Evolutionary conservation across 1,140 invertebrate species (phyloP).

Genomic region (Sweltsa coloradensis): DNA sequence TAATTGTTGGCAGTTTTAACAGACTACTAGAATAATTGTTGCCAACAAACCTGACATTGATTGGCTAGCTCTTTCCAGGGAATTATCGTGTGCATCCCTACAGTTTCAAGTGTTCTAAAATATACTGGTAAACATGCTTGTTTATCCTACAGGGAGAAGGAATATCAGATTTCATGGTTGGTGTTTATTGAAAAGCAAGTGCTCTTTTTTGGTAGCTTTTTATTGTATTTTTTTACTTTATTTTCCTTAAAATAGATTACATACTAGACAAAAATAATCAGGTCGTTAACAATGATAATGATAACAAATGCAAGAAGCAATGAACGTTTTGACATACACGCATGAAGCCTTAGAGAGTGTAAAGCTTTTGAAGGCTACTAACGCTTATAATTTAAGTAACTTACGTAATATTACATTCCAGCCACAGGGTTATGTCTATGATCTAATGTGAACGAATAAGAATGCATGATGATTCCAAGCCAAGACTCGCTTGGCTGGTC

Average conservation of each 20-base stretch:
- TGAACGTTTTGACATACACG: background rate
- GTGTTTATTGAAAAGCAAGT: no score
- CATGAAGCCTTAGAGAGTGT: background rate
- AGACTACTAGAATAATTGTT: no score
- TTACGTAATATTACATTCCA: background rate
- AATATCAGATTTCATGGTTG: no score
- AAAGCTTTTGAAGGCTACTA: background rate
- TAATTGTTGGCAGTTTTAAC: no score
- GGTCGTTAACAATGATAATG: slow-evolving; percentile 7
- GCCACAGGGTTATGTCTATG: background rate
- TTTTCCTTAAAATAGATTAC: slow-evolving; percentile 9
- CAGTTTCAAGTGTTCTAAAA: no score
- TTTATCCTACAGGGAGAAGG: no score
- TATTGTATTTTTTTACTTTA: slow-evolving; percentile 5
- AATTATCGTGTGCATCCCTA: no score
- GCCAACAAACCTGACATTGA: no score
- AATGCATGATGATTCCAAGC: background rate
- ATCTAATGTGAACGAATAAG: background rate
- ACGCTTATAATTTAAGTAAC: background rate
- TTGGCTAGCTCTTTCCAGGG: no score
- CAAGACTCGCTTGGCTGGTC: background rate
- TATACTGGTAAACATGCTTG: no score
- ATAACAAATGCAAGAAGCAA: slow-evolving; percentile 13
- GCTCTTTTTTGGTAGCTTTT: no score
- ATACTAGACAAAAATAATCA: slow-evolving; percentile 11